These are phyloP conservation scores for Pteronura brasiliensis DNA, from an alignment of 2,113 vertebrate genomes.

Conservation along the genomic window DNA sequence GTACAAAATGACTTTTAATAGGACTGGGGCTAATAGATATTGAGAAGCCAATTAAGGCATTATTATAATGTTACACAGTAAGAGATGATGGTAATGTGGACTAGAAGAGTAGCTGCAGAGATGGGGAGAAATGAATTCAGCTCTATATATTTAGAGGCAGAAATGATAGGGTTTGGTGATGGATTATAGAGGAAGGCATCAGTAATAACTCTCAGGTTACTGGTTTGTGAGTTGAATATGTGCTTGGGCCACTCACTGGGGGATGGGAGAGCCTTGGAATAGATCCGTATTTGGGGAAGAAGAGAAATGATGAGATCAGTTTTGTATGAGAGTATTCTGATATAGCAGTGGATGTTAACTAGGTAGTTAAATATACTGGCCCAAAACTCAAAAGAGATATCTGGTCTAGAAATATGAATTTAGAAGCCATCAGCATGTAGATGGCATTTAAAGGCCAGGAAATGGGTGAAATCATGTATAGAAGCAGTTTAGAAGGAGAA, in stretches of 20 bases:
- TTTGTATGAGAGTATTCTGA: constrained; percentile 19
- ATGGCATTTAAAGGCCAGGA: constrained; percentile 18
- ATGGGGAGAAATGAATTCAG: not conserved
- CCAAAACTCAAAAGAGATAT: constrained; percentile 20
- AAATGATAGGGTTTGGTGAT: not conserved
- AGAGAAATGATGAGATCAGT: not conserved
- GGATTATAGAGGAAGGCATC: not conserved
- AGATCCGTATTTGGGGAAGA: not conserved
- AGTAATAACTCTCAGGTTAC: constrained; percentile 10
- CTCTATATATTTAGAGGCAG: not conserved
- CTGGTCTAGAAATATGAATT: constrained; percentile 34
- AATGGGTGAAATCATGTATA: not conserved
- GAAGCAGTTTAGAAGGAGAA: constrained; percentile 21
- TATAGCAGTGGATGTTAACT: not conserved
- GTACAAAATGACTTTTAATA: not conserved
- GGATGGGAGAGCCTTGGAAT: not conserved
- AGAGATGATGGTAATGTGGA: not conserved
- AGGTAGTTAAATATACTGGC: not conserved
- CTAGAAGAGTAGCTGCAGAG: not conserved
- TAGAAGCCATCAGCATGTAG: not conserved
- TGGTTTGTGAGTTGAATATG: constrained; percentile 23
- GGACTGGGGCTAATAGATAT: not conserved
- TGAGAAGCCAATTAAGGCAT: not conserved
- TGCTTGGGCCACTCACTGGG: not conserved
- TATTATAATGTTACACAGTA: not conserved